Conservation (phyloP, 2,888 invertebrate genomes). For the Melieria omissa region DNA sequence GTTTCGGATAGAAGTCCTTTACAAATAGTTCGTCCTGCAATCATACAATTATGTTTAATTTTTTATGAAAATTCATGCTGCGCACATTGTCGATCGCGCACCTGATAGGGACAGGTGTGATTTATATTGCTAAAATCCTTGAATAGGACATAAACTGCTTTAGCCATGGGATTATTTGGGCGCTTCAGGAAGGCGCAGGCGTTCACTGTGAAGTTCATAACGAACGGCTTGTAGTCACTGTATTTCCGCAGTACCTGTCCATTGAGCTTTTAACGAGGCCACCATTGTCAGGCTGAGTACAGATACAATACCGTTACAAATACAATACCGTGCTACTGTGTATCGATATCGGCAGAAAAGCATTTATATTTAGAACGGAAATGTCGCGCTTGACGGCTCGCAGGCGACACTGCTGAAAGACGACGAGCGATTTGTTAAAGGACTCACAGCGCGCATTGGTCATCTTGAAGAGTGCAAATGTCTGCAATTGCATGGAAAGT, state of each 20-base stretch:
- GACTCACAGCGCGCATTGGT: constrained; percentile 23
- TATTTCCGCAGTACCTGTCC: background rate
- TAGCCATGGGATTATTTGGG: constrained; percentile 15
- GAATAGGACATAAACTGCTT: constrained; percentile 4
- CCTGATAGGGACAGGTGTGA: constrained; percentile 22
- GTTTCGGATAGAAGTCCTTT: background rate
- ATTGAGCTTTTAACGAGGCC: background rate
- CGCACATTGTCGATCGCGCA: background rate
- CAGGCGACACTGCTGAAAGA: constrained; percentile 15
- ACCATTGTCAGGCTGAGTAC: background rate
- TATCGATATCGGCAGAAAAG: background rate
- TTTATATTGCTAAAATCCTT: constrained; percentile 20
- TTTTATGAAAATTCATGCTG: background rate
- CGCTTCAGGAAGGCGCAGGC: background rate
- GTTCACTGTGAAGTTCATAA: constrained; percentile 1
- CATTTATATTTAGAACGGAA: constrained; percentile 1
- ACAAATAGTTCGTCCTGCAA: constrained; percentile 16
- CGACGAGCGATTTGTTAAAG: constrained; percentile 14
- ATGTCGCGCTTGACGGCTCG: constrained; percentile 11
- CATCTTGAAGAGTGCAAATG: background rate
- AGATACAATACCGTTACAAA: background rate
- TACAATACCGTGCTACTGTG: background rate
- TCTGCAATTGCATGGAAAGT: background rate
- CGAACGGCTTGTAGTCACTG: constrained; percentile 25
- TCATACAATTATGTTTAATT: background rate